Evolutionary conservation across 2,888 invertebrate species (phyloP).

Genomic region (Minunthozetes semirufus): DNA sequence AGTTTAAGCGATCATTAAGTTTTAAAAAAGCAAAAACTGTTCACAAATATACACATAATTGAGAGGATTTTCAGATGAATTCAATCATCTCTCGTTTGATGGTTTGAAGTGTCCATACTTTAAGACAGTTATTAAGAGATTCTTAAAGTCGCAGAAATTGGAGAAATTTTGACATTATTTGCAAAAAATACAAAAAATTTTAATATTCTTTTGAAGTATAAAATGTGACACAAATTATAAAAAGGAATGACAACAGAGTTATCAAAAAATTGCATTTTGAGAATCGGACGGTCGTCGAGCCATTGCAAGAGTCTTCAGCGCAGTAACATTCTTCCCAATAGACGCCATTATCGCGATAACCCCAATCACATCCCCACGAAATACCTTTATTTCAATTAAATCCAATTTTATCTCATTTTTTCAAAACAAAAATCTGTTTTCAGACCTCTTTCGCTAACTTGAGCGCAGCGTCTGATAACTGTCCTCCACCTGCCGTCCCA

Average conservation of each 20-base stretch:
- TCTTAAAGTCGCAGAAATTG: too few relatives aligned
- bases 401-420: background rate
- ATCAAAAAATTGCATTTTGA: background rate
- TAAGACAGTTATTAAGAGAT: too few relatives aligned
- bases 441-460: conserved; percentile 61
- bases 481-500: conserved; percentile 94
- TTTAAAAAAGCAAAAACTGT: too few relatives aligned
- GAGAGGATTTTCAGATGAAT: too few relatives aligned
- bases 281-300: background rate
- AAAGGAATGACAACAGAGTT: background rate
- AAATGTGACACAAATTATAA: conserved; percentile 1
- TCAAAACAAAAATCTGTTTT: background rate
- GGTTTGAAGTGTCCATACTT: too few relatives aligned
- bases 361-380: conserved; percentile 93
- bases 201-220: background rate
- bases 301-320: conserved; percentile 74
- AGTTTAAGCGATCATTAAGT: too few relatives aligned
- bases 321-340: conserved; percentile 98
- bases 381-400: conserved; percentile 35
- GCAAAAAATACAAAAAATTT: background rate
- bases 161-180: background rate
- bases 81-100: too few relatives aligned
- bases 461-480: conserved; percentile 79
- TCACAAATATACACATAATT: too few relatives aligned
- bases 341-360: conserved; percentile 80